Conservation (phyloP, 2,888 invertebrate genomes). For the Geotrupes spiniger region DNA sequence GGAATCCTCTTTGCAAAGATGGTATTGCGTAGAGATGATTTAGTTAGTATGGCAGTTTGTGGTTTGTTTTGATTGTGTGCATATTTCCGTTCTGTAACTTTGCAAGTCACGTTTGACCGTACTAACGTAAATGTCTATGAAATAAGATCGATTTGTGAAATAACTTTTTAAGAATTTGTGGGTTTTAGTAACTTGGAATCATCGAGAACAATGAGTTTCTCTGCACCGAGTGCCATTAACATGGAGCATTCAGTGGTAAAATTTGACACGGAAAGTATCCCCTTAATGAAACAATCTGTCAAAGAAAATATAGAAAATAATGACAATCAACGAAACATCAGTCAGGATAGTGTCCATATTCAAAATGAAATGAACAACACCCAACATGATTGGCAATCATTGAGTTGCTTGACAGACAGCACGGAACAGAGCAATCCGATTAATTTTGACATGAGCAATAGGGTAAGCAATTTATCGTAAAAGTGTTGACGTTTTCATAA, state of each 20-base stretch:
- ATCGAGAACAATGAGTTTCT: conserved; percentile 73
- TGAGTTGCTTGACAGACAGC: conserved; percentile 84
- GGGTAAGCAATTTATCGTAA: conserved; percentile 55
- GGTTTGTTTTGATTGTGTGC: too few relatives aligned
- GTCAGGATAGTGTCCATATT: conserved; percentile 52
- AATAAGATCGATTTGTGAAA: too few relatives aligned
- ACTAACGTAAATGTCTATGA: too few relatives aligned
- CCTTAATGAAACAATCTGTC: conserved; percentile 11
- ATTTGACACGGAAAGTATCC: conserved; percentile 56
- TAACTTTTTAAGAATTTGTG: too few relatives aligned
- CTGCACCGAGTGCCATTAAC: conserved; percentile 85
- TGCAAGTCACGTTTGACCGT: too few relatives aligned
- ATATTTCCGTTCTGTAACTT: too few relatives aligned
- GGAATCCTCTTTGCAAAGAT: too few relatives aligned
- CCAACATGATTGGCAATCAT: conserved; percentile 73
- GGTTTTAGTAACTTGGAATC: conserved; percentile 62
- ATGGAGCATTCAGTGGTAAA: conserved; percentile 69
- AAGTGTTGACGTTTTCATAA: conserved; percentile 24
- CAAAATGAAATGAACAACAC: conserved; percentile 47
- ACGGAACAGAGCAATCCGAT: conserved; percentile 89
- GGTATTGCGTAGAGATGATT: too few relatives aligned
- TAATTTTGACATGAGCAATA: conserved; percentile 89
- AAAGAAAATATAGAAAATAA: conserved; percentile 28
- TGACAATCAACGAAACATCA: conserved; percentile 36
- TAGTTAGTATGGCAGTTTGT: too few relatives aligned